Evolutionary conservation across 2,113 vertebrate genomes (phyloP), one percentile per base, ranked within the genome.

Genomic region (Hippopotamus amphibius): DNA sequence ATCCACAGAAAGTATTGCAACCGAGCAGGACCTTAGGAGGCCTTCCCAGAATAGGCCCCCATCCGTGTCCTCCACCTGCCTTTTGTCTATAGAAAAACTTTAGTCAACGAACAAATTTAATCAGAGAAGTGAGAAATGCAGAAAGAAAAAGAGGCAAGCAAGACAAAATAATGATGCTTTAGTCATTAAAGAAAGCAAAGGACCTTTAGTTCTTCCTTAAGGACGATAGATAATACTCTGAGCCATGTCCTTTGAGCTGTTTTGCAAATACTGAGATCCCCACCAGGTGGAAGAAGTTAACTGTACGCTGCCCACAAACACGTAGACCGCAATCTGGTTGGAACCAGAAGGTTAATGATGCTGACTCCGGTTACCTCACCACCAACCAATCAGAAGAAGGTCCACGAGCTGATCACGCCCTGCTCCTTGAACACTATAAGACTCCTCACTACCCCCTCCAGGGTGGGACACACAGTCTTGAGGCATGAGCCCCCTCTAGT

Each of bases 381-480:
- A 77, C 28, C 74, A 33, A 77, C 5, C 46, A 77, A 33, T 77
- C 46, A 50, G 74, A 77, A 33, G 74, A 77, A 33, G 6, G 9
- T 21, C 74, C 16, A 77, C 17, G 74, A 77, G 28, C 46, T 77
- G 46, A 48, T 11, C 74, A 33, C 2, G 28, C 28, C 46, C 46
- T 10, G 74, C 46, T 77, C 46, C 74, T 77, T 77, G 28, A 77
- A 33, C 74, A 19, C 6, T 30, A 2, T 50, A 33, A 50, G 46
- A 77, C 16, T 16, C 15, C 9, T 33, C 28, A 77, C 16, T 50
- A 33, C 15, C 28, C 16, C 16, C 0, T 21, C 46, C 74, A 0
- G 0, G 72, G 46, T 12, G 26, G 28, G 15, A 48, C 43, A 74
- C 71, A 10, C 43, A 48, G 72, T 50, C 74, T 33, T 50, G 46